Evolutionary conservation across 2,888 invertebrate genomes (phyloP).

Genomic region (Brachyptera putata): DNA sequence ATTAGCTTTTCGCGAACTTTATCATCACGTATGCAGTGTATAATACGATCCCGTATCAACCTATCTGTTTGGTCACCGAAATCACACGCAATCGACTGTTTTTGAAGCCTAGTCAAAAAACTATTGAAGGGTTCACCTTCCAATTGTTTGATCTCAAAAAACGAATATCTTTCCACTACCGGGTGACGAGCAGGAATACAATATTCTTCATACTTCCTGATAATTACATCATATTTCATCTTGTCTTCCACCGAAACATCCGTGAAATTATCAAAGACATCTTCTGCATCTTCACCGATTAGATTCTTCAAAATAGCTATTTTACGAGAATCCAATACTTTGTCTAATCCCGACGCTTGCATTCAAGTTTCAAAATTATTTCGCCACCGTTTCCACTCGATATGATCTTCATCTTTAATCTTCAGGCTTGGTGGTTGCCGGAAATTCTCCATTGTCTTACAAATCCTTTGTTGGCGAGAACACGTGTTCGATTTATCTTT

Average conservation of each 20-base stretch:
- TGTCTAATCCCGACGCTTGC: background rate
- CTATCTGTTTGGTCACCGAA: background rate
- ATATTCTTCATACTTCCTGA: slow-evolving; percentile 2
- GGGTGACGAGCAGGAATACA: background rate
- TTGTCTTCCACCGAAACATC: background rate
- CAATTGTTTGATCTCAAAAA: background rate
- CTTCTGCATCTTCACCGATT: slow-evolving; percentile 1
- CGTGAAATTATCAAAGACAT: background rate
- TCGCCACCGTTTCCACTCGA: background rate
- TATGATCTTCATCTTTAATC: background rate
- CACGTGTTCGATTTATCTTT: too few species aligned
- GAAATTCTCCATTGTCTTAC: slow-evolving; percentile 3
- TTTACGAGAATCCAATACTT: background rate
- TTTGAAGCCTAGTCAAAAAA: background rate
- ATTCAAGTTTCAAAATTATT: background rate
- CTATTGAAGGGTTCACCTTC: slow-evolving; percentile 2
- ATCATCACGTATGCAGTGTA: background rate
- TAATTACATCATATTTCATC: background rate
- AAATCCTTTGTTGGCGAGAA: too few species aligned
- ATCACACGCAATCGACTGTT: background rate
- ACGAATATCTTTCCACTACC: background rate
- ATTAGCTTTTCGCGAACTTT: background rate
- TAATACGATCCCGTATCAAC: background rate
- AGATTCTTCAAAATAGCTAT: background rate
- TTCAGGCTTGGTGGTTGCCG: background rate